Evolutionary conservation across 1,140 invertebrate genomes (phyloP), one percentile per base, ranked within the genome.

Genomic region (Tetraneura akinire): DNA sequence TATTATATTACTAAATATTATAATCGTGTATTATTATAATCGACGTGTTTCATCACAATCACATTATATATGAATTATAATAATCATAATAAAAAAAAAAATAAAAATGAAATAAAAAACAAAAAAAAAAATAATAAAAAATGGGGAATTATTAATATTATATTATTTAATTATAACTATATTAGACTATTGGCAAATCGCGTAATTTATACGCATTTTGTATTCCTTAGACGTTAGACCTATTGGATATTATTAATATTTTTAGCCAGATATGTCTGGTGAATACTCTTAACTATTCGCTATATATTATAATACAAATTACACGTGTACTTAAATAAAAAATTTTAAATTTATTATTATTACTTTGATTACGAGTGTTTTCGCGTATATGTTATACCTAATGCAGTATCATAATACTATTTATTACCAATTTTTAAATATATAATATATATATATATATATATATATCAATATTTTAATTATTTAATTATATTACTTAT

Each of bases 81-180:
- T n/a, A n/a, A n/a, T n/a, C n/a, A n/a, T n/a, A n/a, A n/a, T n/a
- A n/a, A n/a, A n/a, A n/a, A n/a, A n/a, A n/a, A n/a, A n/a, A n/a
- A n/a, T n/a, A 70, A n/a, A n/a, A n/a, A n/a, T n/a, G n/a, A n/a
- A n/a, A n/a, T n/a, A n/a, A n/a, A n/a, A n/a, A n/a, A n/a, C n/a
- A 16, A 26, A 16, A 70, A 23, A 49, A 45, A 49, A 49, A 49
- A 70, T 26, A 14, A 71, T 49, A 49, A 49, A 71, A 18, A 16
- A 71, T 49, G 68, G 68, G 47, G 68, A 71, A 71, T 71, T 23
- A 45, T 68, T 49, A n/a, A 49, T 29, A 71, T 49, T 71, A 71
- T 37, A 37, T n/a, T n/a, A n/a, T n/a, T n/a, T n/a, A n/a, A n/a
- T 70, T 29, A 70, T 70, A 70, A 23, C 18, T 70, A 29, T 29